Percentiles rank a stretch among this genome's conserved stretches.
Evolutionary conservation across 2,797 vertebrate species (phyloP).

Genomic region (Bradypus variegatus): DNA sequence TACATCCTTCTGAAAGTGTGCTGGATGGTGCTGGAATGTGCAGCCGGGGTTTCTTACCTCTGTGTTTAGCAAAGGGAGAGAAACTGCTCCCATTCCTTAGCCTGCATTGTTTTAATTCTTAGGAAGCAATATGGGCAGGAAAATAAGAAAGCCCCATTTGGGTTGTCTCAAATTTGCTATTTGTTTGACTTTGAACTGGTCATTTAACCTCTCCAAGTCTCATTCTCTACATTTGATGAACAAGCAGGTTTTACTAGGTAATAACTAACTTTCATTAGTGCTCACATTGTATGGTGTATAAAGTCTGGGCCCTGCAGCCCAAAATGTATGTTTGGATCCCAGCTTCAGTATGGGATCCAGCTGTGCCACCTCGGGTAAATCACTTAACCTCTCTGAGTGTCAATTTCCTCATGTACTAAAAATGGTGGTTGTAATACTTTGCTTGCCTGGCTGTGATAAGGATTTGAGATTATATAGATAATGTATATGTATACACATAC

Average conservation of each 20-base stretch:
- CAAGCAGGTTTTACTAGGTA: background rate
- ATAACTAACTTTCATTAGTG: background rate
- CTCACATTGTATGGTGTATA: fast-evolving
- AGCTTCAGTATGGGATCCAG: background rate
- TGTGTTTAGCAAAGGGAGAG: background rate
- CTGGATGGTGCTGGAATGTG: too few relatives aligned
- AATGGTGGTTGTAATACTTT: background rate
- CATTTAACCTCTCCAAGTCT: background rate
- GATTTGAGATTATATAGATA: background rate
- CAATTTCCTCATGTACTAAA: background rate
- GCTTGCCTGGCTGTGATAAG: too few relatives aligned
- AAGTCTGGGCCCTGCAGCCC: too few relatives aligned
- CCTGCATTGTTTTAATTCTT: background rate
- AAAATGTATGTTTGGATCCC: background rate
- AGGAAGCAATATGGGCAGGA: background rate
- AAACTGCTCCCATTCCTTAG: background rate
- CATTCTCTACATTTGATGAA: background rate
- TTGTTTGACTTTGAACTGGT: background rate
- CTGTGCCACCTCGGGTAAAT: background rate
- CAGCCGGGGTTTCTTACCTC: background rate
- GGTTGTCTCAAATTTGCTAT: background rate
- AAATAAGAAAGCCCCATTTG: background rate
- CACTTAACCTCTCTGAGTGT: background rate
- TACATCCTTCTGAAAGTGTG: background rate
- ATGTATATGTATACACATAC: too few relatives aligned